Conservation (phyloP, 2,888 invertebrate species). For the Beris chalybata region DNA sequence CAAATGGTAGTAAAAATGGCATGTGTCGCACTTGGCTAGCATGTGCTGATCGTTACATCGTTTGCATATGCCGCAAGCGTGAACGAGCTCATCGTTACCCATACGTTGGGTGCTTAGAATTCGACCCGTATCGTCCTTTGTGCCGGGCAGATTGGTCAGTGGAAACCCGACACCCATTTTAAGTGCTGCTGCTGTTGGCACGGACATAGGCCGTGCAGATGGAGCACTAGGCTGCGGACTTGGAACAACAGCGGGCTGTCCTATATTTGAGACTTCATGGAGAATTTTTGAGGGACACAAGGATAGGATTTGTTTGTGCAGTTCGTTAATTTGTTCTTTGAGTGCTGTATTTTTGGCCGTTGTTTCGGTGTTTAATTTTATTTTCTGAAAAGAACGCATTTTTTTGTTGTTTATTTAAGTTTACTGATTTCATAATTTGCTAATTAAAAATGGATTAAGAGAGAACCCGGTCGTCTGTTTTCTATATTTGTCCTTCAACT, state of each 20-base stretch:
- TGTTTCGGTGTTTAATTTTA: conserved; percentile 60
- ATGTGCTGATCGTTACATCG: conserved; percentile 89
- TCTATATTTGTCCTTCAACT: no score
- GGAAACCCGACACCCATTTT: conserved; percentile 88
- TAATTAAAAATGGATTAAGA: no score
- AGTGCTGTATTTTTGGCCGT: conserved; percentile 63
- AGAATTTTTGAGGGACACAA: conserved; percentile 64
- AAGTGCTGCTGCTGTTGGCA: conserved; percentile 79
- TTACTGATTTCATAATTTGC: no score
- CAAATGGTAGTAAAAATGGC: conserved; percentile 88
- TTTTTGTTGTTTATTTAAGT: no score
- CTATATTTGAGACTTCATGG: conserved; percentile 63
- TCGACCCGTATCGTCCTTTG: conserved; percentile 71
- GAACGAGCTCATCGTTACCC: conserved; percentile 58
- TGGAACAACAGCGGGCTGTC: conserved; percentile 52
- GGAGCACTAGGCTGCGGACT: conserved; percentile 47
- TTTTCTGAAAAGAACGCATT: conserved; percentile 15
- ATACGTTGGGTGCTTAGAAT: conserved; percentile 53
- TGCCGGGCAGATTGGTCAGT: conserved; percentile 66
- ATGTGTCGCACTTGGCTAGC: conserved; percentile 93
- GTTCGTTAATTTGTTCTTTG: conserved; percentile 64
- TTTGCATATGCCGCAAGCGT: conserved; percentile 86
- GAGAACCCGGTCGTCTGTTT: no score
- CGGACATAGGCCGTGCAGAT: conserved; percentile 66
- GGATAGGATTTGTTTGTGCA: conserved; percentile 64